Conservation (phyloP, 2,888 invertebrate genomes). For the Acronicta aceris region DNA sequence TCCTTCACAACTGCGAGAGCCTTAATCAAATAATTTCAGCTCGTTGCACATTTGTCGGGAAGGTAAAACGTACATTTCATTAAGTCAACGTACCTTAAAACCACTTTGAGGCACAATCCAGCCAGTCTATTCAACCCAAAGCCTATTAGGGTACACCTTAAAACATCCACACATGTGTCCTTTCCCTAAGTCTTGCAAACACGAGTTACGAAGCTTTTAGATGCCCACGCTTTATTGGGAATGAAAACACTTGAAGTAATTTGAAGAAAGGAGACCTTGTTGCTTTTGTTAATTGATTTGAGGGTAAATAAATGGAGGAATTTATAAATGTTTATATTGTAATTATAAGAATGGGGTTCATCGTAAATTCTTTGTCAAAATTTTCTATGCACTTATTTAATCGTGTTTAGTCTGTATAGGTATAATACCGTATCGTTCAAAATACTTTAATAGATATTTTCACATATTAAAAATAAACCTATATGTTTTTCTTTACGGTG, state of each 20-base stretch:
- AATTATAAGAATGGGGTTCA: no score
- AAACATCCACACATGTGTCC: conserved; percentile 62
- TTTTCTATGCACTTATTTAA: no score
- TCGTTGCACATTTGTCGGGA: conserved; percentile 44
- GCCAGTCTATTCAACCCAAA: conserved; percentile 64
- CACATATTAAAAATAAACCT: no score
- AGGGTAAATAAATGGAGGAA: conserved; percentile 21
- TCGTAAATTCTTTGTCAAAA: background rate
- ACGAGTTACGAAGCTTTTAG: conserved; percentile 52
- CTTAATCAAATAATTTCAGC: conserved; percentile 31
- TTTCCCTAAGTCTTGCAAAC: conserved; percentile 52
- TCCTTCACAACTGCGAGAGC: conserved; percentile 11
- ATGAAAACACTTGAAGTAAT: conserved; percentile 58
- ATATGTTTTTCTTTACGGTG: no score
- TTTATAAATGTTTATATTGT: no score
- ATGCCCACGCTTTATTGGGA: conserved; percentile 46
- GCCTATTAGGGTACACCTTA: conserved; percentile 72
- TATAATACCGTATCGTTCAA: no score
- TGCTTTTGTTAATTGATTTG: conserved; percentile 36
- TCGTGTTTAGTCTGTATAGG: no score
- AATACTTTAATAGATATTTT: no score
- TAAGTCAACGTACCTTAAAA: conserved; percentile 71
- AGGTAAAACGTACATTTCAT: conserved; percentile 65
- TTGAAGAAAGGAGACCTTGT: conserved; percentile 15
- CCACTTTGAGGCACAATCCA: conserved; percentile 66